These are phyloP conservation scores for Lapara coniferarum DNA, from an alignment of 2,888 invertebrate genomes.

Conservation along the genomic window DNA sequence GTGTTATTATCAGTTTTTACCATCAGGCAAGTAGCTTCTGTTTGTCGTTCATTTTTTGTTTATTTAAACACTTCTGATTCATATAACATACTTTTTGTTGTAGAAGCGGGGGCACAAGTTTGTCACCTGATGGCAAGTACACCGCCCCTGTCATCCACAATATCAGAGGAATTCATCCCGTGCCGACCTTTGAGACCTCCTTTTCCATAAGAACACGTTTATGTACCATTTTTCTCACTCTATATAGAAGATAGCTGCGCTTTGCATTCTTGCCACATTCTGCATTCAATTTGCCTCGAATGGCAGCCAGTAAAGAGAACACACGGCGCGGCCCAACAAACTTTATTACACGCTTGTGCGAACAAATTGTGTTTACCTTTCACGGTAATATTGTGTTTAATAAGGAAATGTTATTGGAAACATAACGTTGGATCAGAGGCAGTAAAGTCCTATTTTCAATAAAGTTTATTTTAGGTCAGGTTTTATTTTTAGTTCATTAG, in stretches of 20 bases:
- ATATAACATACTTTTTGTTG: too few relatives aligned
- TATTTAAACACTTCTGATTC: too few relatives aligned
- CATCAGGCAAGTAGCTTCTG: too few relatives aligned
- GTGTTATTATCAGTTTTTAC: too few relatives aligned
- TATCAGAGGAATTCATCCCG: too few relatives aligned
- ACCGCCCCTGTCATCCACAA: too few relatives aligned
- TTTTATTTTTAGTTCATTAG: too few relatives aligned
- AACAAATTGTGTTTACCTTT: conserved; percentile 42
- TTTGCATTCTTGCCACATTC: conserved; percentile 64
- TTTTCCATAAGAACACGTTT: neutral
- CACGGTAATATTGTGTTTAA: neutral
- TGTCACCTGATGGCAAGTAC: too few relatives aligned
- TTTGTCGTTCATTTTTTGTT: too few relatives aligned
- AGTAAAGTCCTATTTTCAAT: neutral
- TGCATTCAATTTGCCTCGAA: conserved; percentile 67
- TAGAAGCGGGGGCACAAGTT: too few relatives aligned
- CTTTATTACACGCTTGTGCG: conserved; percentile 61
- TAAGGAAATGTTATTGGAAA: neutral
- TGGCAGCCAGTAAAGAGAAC: conserved; percentile 57
- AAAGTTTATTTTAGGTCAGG: neutral
- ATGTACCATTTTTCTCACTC: neutral
- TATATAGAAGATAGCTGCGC: conserved; percentile 29
- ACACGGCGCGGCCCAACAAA: conserved; percentile 47
- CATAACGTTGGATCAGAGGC: neutral
- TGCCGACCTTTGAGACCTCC: too few relatives aligned